Conservation (phyloP, 2,888 invertebrate genomes). For the Polydrusus tereticollis region DNA sequence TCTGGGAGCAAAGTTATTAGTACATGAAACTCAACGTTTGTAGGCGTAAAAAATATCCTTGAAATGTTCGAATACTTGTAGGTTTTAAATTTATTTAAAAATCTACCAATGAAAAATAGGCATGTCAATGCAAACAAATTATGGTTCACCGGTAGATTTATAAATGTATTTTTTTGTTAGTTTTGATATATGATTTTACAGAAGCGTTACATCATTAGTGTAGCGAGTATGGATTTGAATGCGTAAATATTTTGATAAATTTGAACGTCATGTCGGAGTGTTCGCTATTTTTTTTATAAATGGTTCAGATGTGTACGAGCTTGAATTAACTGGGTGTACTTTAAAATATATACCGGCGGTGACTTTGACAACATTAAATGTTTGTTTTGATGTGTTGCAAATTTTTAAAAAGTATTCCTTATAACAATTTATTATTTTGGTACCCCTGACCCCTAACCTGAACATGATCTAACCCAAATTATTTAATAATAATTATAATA, state of each 20-base stretch:
- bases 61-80: background rate
- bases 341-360: background rate
- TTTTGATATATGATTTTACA: constrained; percentile 12
- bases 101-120: constrained; percentile 1
- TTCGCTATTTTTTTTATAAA: constrained; percentile 1
- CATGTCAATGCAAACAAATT: constrained; percentile 32
- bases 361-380: no score
- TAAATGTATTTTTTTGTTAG: constrained; percentile 23
- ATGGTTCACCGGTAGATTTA: constrained; percentile 13
- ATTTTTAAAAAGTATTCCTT: no score
- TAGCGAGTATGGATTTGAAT: constrained; percentile 2
- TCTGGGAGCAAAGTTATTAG: background rate
- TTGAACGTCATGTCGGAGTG: background rate
- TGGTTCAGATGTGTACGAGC: background rate
- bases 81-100: background rate
- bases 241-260: constrained; percentile 18
- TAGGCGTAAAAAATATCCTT: background rate
- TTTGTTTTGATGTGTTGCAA: no score
- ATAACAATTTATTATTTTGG: no score
- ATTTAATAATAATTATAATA: no score
- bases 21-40: background rate
- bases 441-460: no score
- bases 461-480: no score
- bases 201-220: constrained; percentile 2
- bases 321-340: background rate